Conservation (phyloP, 2,797 vertebrate species). For the Tragopan temminckii region DNA sequence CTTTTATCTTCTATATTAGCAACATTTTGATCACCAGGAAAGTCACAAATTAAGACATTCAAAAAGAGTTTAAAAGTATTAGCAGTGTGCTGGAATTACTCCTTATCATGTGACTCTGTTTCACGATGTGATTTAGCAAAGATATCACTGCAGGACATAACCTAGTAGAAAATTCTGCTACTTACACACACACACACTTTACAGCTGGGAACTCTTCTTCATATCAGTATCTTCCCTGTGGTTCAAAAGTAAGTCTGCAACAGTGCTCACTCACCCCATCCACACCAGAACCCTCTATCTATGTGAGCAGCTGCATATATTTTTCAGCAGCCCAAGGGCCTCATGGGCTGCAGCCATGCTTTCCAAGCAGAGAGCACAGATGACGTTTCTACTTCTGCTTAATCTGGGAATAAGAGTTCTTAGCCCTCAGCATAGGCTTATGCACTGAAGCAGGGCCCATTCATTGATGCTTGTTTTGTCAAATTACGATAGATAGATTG, state of each 20-base stretch:
- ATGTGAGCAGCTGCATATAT: not conserved
- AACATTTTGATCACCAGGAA: not conserved
- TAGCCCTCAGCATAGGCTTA: not conserved
- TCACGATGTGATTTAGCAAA: not conserved
- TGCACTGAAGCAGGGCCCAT: not conserved
- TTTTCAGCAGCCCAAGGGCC: too few species aligned
- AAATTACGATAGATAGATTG: not conserved
- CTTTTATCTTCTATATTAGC: not conserved
- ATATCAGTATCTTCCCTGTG: not conserved
- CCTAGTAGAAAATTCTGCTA: not conserved
- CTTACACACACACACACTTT: not conserved
- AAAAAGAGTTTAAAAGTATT: not conserved
- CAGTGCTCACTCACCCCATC: not conserved
- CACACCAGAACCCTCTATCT: not conserved
- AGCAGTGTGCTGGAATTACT: not conserved
- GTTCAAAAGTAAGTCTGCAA: not conserved
- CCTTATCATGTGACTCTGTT: not conserved
- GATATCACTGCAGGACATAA: not conserved
- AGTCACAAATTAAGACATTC: not conserved
- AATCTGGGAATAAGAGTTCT: not conserved
- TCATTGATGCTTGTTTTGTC: not conserved
- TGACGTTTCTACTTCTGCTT: not conserved
- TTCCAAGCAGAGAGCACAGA: not conserved
- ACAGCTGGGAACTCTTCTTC: not conserved
- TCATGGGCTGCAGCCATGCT: not conserved